phyloP scores from a whole-genome alignment of 2,888 invertebrate genomes.

The Eupeodes luniger region DNA sequence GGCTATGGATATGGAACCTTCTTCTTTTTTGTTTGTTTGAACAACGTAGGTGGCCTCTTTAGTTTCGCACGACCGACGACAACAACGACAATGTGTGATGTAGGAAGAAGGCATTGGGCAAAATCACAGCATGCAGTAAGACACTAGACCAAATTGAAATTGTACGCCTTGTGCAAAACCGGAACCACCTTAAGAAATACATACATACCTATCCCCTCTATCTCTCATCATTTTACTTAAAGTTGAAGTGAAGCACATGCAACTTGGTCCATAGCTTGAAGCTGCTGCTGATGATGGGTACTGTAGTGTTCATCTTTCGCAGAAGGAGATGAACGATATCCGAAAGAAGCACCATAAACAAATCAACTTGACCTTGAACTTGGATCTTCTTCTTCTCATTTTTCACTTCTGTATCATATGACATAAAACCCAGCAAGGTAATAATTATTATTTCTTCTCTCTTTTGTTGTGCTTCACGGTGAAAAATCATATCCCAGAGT shows the following conservation, averaged over 20 bases:
- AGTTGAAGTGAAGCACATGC: background rate
- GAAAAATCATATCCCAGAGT: constrained; percentile 20
- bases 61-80: constrained; percentile 54
- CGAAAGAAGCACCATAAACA: constrained; percentile 21
- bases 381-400: constrained; percentile 60
- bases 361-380: constrained; percentile 72
- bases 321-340: constrained; percentile 7
- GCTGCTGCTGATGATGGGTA: constrained; percentile 5
- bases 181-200: constrained; percentile 48
- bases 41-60: constrained; percentile 69
- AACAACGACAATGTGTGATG: background rate
- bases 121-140: background rate
- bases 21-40: background rate
- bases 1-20: background rate
- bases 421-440: constrained; percentile 52
- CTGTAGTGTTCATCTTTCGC: constrained; percentile 13
- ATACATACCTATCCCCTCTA: background rate
- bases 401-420: constrained; percentile 49
- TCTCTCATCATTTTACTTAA: constrained; percentile 13
- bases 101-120: background rate
- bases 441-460: constrained; percentile 49
- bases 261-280: constrained; percentile 48
- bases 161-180: constrained; percentile 40
- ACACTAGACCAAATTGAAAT: background rate
- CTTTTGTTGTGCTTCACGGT: constrained; percentile 15